These are phyloP conservation scores for Dinomys branickii DNA, from an alignment of 2,113 vertebrate genomes.

Conservation along the genomic window DNA sequence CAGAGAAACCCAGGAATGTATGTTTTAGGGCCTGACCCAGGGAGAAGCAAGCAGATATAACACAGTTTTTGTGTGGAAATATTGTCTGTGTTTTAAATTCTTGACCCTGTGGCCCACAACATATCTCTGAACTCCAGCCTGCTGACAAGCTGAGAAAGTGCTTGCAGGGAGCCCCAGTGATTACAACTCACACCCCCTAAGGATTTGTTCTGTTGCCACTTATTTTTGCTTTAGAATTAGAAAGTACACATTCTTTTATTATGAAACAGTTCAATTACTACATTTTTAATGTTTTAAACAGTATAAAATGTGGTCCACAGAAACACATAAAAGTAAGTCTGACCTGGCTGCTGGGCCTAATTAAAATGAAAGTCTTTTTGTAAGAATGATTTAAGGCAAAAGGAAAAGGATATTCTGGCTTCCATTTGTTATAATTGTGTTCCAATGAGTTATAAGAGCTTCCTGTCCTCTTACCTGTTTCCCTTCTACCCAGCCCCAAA, in stretches of 20 bases:
- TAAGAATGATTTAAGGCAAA: not conserved
- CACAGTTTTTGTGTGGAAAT: not conserved
- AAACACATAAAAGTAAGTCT: not conserved
- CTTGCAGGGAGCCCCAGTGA: not conserved
- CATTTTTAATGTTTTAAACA: not conserved
- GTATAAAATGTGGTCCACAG: not conserved
- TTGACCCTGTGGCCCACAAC: not conserved
- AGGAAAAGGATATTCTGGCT: not conserved
- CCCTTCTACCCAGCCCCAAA: not conserved
- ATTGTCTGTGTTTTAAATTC: not conserved
- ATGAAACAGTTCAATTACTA: not conserved
- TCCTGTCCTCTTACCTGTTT: not conserved
- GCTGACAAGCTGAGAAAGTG: not conserved
- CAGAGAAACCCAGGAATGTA: not conserved
- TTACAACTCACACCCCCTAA: not conserved
- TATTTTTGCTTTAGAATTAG: not conserved
- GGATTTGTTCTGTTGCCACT: not conserved
- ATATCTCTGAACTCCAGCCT: not conserved
- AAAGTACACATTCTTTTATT: not conserved
- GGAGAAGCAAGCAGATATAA: not conserved
- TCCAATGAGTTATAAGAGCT: not conserved
- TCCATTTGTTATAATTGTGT: not conserved
- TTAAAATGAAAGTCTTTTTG: not conserved
- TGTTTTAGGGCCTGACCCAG: not conserved
- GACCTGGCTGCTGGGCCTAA: not conserved